Evolutionary conservation across 1,140 invertebrate genomes (phyloP), one percentile per base, ranked within the genome.

Genomic region (Drosophila gunungcola): DNA sequence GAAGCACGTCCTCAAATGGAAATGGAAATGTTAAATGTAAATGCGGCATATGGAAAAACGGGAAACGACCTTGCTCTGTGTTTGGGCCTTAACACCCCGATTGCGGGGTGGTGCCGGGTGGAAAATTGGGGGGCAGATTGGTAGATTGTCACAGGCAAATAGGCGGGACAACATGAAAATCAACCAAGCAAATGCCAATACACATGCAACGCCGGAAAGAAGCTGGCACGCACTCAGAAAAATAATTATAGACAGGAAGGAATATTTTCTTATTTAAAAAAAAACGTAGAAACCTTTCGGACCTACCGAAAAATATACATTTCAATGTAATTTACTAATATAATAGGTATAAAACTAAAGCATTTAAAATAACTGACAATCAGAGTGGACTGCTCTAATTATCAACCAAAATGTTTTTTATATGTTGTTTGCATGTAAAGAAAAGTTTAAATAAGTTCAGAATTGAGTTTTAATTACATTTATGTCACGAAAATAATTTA

Each of bases 181-280:
- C 84, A 89, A 89, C 80, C 80, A 89, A 89, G 80, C 85, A 89
- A 88, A 89, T 80, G 84, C 80, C 85, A 84, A 84, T 89, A 89
- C 85, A 89, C 85, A 89, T 90, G 84, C 77, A 82, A 80, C 63
- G 61, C 65, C 38, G 60, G 55, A 51, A 42, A 56, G 49, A 39
- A 48, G 63, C 51, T 64, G 34, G 11, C 48, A 46, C 9, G 45
- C 55, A 51, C 43, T 21, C 21, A 36, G 41, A 45, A 7, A 49
- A 46, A 48, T 67, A 51, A 21, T 9, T 21, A 16, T 11, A 1
- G 2, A 6, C 9, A 4, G 32, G 11, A 5, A 4, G 13, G 9
- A n/a, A 4, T 0, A 32, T 16, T 48, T 48, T 13, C 2, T 2
- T 32, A 32, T 7, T 7, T 6, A 32, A 32, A 32, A 32, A 7